Evolutionary conservation across 2,797 vertebrate genomes (phyloP), one percentile per base, ranked within the genome.

Genomic region (Novumbra hubbsi): DNA sequence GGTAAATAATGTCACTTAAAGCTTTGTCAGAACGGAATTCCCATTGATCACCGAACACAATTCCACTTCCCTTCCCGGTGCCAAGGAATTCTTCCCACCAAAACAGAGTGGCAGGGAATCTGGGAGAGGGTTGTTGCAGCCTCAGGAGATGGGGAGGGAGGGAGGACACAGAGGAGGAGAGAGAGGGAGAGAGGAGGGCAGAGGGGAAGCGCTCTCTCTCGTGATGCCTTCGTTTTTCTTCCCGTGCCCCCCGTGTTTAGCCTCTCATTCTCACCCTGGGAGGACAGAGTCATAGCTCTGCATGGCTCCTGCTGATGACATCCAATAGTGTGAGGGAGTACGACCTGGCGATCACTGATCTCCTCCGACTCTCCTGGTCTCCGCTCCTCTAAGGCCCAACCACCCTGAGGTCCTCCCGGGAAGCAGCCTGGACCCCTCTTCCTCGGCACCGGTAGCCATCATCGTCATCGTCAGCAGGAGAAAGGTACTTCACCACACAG

Each of bases 21-120:
- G 84, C 89, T 85, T 80, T 84, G 80, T 84, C 1, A 21, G 21
- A 83, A 82, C 81, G 84, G 88, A 92, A 88, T 95, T 90, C 86
- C 95, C 94, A 97, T 97, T 97, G 95, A 98, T 95, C 96, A 94
- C 92, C 88, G 90, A 95, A 96, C 96, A 98, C 96, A 98, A 99
- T 98, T 94, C 95, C 91, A 96, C 95, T 98, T 98, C 96, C 96
- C 94, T 91, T 96, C 86, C 87, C 87, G 92, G 91, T 90, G 91
- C 66, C 21, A 76, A 92, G 83, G 84, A 92, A 94, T 93, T 93
- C 94, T 95, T 96, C 91, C 93, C 94, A 95, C 93, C 93, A 94
- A 94, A 95, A 95, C 92, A 92, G 84, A 71, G 77, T 77, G 73
- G 41, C 77, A 91, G 84, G 85, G 88, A 90, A 89, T 84, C 85